These are phyloP conservation scores for Chelidonichthys spinosus DNA, from an alignment of 2,797 vertebrate genomes.

Conservation along the genomic window DNA sequence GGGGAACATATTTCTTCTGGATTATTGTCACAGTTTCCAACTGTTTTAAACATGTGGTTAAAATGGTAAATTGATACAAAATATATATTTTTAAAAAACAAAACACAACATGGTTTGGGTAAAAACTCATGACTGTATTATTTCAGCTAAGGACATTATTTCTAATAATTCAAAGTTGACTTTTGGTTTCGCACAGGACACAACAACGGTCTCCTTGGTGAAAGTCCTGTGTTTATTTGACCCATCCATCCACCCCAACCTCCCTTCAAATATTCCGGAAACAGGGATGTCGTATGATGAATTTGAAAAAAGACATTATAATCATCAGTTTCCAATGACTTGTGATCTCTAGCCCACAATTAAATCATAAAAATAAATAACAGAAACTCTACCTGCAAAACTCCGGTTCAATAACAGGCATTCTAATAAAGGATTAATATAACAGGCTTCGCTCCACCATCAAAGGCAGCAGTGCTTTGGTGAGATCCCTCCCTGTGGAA, in stretches of 20 bases:
- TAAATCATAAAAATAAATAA: not conserved
- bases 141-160: not conserved
- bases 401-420: not conserved
- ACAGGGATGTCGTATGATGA: too few species aligned
- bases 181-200: not conserved
- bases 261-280: not conserved
- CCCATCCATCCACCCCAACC: too few species aligned
- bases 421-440: constrained; percentile 1
- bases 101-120: too few species aligned
- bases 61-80: too few species aligned
- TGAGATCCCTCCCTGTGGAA: constrained; percentile 25
- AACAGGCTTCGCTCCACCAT: constrained; percentile 1
- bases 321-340: not conserved
- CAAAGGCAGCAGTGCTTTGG: constrained; percentile 16
- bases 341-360: not conserved
- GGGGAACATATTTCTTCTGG: too few species aligned
- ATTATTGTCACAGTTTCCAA: too few species aligned
- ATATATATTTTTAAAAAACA: too few species aligned
- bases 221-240: not conserved
- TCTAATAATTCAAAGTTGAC: not conserved
- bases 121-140: not conserved
- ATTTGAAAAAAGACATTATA: not conserved
- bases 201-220: not conserved
- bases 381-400: not conserved
- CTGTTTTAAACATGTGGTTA: too few species aligned